phyloP scores from a whole-genome alignment of 1,140 invertebrate species.

The Drosophila mojavensis region DNA sequence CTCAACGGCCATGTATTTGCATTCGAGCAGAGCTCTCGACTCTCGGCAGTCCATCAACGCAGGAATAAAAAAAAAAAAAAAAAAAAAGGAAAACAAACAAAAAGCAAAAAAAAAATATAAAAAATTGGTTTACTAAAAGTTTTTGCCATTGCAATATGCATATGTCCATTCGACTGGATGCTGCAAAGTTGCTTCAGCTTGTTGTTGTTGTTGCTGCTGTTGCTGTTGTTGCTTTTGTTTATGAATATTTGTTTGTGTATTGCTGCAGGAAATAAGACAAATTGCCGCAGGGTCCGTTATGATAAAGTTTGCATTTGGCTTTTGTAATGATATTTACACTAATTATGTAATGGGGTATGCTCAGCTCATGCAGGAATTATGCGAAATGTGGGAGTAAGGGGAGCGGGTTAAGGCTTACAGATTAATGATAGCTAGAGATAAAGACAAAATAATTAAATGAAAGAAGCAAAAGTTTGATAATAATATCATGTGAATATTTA shows the following conservation, averaged over 20 bases:
- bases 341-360: constrained; percentile 28
- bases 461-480: too few species aligned
- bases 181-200: constrained; percentile 20
- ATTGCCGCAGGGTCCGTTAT: constrained; percentile 43
- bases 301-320: constrained; percentile 30
- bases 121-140: constrained; percentile 55
- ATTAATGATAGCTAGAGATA: too few species aligned
- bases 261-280: constrained; percentile 59
- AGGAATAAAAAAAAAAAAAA: constrained; percentile 14
- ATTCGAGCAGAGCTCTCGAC: constrained; percentile 29
- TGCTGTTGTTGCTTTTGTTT: constrained; percentile 27
- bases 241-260: constrained; percentile 46
- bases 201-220: constrained; percentile 20
- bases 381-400: too few species aligned
- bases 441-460: too few species aligned
- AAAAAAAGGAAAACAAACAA: neutral
- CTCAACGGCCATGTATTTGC: constrained; percentile 32
- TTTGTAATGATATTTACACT: constrained; percentile 21
- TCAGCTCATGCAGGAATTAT: too few species aligned
- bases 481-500: too few species aligned
- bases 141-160: constrained; percentile 54
- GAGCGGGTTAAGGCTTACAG: too few species aligned
- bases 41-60: constrained; percentile 33
- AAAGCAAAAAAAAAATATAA: constrained; percentile 17
- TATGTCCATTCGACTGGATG: constrained; percentile 46